phyloP scores from a whole-genome alignment of 2,888 invertebrate species.

The Melieria omissa region DNA sequence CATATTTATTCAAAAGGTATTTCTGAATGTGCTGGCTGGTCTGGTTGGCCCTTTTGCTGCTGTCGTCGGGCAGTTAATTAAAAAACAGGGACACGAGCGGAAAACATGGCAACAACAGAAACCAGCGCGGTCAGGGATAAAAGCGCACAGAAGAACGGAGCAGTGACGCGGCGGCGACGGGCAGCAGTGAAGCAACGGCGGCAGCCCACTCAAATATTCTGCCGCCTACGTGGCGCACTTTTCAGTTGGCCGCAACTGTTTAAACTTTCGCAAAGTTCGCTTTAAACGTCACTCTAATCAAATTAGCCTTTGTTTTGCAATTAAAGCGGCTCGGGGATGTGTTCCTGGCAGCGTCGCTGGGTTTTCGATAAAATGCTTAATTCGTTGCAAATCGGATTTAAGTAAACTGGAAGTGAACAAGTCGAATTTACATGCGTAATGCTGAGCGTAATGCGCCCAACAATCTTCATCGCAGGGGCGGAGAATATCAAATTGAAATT shows the following conservation, averaged over 20 bases:
- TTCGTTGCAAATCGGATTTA: too few species aligned
- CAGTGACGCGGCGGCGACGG: background rate
- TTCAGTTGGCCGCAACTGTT: background rate
- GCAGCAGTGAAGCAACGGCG: background rate
- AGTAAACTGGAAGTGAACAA: too few species aligned
- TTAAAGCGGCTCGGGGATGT: background rate
- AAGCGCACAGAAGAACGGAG: background rate
- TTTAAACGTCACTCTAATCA: conserved; percentile 3
- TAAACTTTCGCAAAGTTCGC: conserved; percentile 3
- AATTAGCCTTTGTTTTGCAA: conserved; percentile 10
- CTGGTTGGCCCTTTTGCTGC: background rate
- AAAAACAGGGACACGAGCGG: background rate
- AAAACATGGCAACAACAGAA: too few species aligned
- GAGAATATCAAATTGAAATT: too few species aligned
- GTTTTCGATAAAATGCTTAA: too few species aligned
- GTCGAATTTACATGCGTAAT: too few species aligned
- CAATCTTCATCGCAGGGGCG: too few species aligned
- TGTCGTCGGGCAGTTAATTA: conserved; percentile 22
- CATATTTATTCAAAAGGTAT: conserved; percentile 22
- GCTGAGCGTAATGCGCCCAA: too few species aligned
- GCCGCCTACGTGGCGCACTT: background rate
- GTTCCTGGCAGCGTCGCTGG: too few species aligned
- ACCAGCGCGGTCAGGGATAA: background rate
- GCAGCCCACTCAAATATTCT: background rate
- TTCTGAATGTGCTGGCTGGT: background rate